Conservation (phyloP, 2,113 vertebrate species). For the Lepus americanus region DNA sequence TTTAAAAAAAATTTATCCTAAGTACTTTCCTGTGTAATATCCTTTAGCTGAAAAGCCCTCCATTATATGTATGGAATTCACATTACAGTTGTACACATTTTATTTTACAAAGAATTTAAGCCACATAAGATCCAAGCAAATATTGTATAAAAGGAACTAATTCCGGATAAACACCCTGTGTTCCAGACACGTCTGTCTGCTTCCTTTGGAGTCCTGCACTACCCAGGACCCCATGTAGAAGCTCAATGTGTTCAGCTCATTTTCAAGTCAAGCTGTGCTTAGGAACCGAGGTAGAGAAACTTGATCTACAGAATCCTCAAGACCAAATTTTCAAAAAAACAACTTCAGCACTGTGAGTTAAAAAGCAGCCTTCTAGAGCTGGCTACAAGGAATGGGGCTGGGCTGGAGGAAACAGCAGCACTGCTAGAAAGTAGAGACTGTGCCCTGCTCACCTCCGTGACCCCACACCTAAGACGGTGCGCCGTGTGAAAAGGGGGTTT, state of each 20-base stretch:
- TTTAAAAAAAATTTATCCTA: not conserved
- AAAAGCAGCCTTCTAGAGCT: not conserved
- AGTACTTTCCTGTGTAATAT: not conserved
- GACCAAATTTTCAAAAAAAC: not conserved
- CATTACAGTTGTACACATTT: not conserved
- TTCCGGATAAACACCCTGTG: not conserved
- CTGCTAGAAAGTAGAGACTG: not conserved
- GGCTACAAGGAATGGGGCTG: not conserved
- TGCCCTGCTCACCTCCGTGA: not conserved
- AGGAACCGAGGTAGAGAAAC: not conserved
- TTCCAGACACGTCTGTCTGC: not conserved
- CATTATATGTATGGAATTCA: not conserved
- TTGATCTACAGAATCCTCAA: slow-evolving; percentile 19
- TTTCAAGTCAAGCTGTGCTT: not conserved
- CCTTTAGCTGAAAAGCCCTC: not conserved
- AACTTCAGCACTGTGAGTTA: not conserved
- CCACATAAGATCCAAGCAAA: not conserved
- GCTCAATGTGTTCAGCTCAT: not conserved
- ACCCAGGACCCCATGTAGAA: not conserved
- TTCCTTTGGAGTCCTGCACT: not conserved
- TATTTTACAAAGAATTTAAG: not conserved
- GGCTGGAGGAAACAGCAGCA: not conserved
- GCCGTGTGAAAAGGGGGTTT: not conserved
- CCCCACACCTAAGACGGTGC: not conserved
- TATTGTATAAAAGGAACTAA: not conserved